Conservation (phyloP, 2,888 invertebrate genomes). For the Leptopilina drosophilae region DNA sequence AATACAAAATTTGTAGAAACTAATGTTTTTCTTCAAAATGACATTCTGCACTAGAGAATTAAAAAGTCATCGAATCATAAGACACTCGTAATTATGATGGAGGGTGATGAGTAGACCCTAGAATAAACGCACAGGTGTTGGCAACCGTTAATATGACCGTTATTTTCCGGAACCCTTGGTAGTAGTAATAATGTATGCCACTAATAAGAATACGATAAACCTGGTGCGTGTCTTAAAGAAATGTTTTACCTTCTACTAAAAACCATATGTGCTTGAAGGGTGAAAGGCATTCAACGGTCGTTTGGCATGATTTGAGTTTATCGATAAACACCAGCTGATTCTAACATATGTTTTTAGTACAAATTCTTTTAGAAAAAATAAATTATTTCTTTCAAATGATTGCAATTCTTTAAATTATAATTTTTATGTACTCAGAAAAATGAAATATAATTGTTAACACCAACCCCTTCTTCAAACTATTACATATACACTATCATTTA, state of each 20-base stretch:
- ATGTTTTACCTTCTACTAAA: constrained; percentile 60
- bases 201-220: constrained; percentile 70
- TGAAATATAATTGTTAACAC: too few relatives aligned
- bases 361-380: constrained; percentile 44
- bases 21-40: neutral
- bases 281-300: constrained; percentile 71
- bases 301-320: constrained; percentile 63
- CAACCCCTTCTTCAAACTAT: too few relatives aligned
- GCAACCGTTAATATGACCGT: constrained; percentile 75
- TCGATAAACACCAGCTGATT: constrained; percentile 73
- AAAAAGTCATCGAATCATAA: constrained; percentile 40
- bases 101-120: constrained; percentile 54
- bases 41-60: neutral
- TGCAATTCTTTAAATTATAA: too few relatives aligned
- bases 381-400: too few relatives aligned
- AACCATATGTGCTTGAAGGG: constrained; percentile 72
- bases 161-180: constrained; percentile 65
- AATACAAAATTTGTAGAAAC: too few relatives aligned
- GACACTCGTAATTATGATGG: constrained; percentile 51
- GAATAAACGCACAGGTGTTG: constrained; percentile 73
- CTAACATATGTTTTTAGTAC: constrained; percentile 73
- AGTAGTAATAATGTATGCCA: constrained; percentile 72
- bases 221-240: constrained; percentile 68
- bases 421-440: too few relatives aligned
- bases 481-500: too few relatives aligned